Evolutionary conservation across 2,888 invertebrate genomes (phyloP).

Genomic region (Tenthredo livida): DNA sequence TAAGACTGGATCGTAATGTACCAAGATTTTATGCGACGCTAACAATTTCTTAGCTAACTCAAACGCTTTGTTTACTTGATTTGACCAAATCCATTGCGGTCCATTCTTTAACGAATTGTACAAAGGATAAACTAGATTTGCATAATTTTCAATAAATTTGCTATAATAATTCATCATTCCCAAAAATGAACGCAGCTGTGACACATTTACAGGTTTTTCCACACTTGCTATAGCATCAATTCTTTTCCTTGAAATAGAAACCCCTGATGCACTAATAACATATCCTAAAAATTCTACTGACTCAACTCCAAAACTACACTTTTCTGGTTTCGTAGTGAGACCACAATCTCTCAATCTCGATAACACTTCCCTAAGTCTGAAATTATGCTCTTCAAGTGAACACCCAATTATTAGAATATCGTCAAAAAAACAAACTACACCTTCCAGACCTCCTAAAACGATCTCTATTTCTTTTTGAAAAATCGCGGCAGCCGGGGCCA

Average conservation of each 20-base stretch:
- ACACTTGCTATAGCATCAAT: background rate
- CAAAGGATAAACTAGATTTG: background rate
- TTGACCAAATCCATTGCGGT: constrained; percentile 59
- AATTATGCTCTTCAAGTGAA: background rate
- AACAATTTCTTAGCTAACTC: constrained; percentile 60
- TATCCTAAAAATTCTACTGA: too few relatives aligned
- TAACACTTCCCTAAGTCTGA: background rate
- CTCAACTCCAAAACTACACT: too few relatives aligned
- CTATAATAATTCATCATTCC: constrained; percentile 7
- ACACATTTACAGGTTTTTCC: background rate
- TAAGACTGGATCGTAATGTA: constrained; percentile 56
- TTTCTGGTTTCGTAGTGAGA: background rate
- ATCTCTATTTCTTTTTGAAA: constrained; percentile 52
- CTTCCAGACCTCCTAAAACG: constrained; percentile 15
- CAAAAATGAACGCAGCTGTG: background rate
- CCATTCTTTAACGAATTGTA: background rate
- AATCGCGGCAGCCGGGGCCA: constrained; percentile 62
- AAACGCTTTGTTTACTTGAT: constrained; percentile 61
- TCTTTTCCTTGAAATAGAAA: background rate
- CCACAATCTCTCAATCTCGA: background rate
- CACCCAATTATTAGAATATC: background rate
- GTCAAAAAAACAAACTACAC: constrained; percentile 5
- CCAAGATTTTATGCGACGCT: constrained; percentile 50
- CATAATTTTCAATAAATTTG: background rate
- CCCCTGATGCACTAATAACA: background rate